phyloP scores from a whole-genome alignment of 2,113 vertebrate species.

The Oncorhynchus gorbuscha region DNA sequence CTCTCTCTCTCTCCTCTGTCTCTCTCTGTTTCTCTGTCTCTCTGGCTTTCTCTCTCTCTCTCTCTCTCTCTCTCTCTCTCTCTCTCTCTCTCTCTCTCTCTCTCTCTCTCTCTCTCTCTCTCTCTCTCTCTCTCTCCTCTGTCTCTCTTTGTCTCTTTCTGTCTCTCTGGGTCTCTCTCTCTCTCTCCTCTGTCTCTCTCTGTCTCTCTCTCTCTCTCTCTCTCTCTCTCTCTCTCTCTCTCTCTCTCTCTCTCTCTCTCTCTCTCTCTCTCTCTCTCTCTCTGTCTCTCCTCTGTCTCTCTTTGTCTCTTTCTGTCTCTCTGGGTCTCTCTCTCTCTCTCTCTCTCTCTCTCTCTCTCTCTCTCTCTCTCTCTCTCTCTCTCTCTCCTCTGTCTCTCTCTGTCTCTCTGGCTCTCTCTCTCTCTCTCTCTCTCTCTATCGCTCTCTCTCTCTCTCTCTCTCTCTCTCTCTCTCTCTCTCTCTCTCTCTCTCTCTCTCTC shows the following conservation, averaged over 20 bases:
- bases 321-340: slow-evolving; percentile 14
- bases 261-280: too few species aligned
- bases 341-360: slow-evolving; percentile 46
- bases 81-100: too few species aligned
- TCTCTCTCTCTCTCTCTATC: slow-evolving; percentile 29
- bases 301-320: too few species aligned
- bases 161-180: slow-evolving; percentile 44
- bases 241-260: too few species aligned
- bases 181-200: slow-evolving; percentile 22
- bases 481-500: too few species aligned
- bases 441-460: too few species aligned
- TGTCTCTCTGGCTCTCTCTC: slow-evolving; percentile 59
- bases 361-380: neutral
- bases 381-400: slow-evolving; percentile 66
- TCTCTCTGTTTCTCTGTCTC: slow-evolving; percentile 38
- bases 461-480: too few species aligned
- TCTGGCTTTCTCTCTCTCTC: too few species aligned
- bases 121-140: slow-evolving; percentile 62
- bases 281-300: too few species aligned
- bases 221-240: slow-evolving; percentile 47
- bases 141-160: slow-evolving; percentile 63
- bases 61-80: too few species aligned
- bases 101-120: slow-evolving; percentile 1
- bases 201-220: slow-evolving; percentile 61
- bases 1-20: slow-evolving; percentile 40